Conservation (phyloP, 2,888 invertebrate genomes). For the Holacanthella duospinosa region DNA sequence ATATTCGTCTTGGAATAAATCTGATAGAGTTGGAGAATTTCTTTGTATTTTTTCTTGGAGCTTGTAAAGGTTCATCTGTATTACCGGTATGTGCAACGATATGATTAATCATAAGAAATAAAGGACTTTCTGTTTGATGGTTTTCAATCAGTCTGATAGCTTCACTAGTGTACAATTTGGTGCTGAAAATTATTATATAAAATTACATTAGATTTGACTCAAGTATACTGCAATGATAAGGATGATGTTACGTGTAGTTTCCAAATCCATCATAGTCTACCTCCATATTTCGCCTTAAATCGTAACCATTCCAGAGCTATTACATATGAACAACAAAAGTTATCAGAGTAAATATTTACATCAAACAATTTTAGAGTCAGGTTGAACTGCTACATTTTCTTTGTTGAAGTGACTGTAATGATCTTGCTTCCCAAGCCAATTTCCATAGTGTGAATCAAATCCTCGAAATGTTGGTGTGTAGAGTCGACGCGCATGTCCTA, state of each 20-base stretch:
- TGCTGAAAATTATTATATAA: slow-evolving; percentile 38
- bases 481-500: slow-evolving; percentile 62
- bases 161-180: slow-evolving; percentile 56
- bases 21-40: slow-evolving; percentile 54
- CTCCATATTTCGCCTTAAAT: slow-evolving; percentile 52
- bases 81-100: slow-evolving; percentile 69
- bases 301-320: slow-evolving; percentile 46
- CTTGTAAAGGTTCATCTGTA: slow-evolving; percentile 57
- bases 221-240: background rate
- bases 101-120: slow-evolving; percentile 58
- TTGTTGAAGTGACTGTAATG: slow-evolving; percentile 54
- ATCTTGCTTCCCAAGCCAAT: slow-evolving; percentile 63
- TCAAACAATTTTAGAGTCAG: too few species aligned
- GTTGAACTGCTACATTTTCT: slow-evolving; percentile 19
- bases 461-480: slow-evolving; percentile 65
- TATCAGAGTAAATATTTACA: background rate
- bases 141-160: slow-evolving; percentile 49
- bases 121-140: slow-evolving; percentile 40
- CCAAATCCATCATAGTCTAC: slow-evolving; percentile 49
- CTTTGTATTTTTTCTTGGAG: slow-evolving; percentile 57
- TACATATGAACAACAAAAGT: background rate
- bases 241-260: slow-evolving; percentile 46
- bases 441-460: slow-evolving; percentile 69
- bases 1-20: slow-evolving; percentile 55
- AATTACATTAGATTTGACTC: background rate